phyloP scores from a whole-genome alignment of 2,888 invertebrate genomes.

The Meta bourneti region DNA sequence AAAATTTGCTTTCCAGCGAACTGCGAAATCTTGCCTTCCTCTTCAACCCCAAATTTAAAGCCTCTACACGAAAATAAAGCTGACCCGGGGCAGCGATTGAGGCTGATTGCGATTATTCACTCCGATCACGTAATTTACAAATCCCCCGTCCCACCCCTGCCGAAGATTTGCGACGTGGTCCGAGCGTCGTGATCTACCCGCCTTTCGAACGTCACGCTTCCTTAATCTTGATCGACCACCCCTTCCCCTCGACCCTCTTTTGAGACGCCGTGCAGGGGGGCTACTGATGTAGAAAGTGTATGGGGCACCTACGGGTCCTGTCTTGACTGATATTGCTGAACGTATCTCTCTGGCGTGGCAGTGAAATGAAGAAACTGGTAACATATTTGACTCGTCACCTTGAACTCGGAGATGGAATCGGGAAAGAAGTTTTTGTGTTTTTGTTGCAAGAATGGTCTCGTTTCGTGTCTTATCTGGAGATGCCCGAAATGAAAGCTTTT shows the following conservation, averaged over 20 bases:
- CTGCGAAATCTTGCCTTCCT: too few relatives aligned
- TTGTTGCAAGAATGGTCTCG: not conserved
- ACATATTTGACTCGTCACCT: not conserved
- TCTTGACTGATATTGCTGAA: too few relatives aligned
- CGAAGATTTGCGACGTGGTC: slow-evolving; percentile 1
- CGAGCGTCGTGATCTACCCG: slow-evolving; percentile 52
- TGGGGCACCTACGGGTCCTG: too few relatives aligned
- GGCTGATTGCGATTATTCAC: slow-evolving; percentile 5
- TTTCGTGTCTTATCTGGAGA: not conserved
- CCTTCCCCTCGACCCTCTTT: not conserved
- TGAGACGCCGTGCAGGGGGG: not conserved
- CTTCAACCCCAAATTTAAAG: too few relatives aligned
- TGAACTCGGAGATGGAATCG: not conserved
- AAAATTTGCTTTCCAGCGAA: too few relatives aligned
- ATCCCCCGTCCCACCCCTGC: slow-evolving; percentile 11
- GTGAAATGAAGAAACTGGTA: too few relatives aligned
- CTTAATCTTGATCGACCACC: slow-evolving; percentile 47
- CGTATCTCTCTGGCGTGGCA: too few relatives aligned
- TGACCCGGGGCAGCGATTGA: slow-evolving; percentile 1
- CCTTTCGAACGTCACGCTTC: slow-evolving; percentile 44
- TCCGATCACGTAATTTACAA: slow-evolving; percentile 51
- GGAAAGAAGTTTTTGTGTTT: not conserved
- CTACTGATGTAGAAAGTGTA: too few relatives aligned
- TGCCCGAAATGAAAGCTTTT: not conserved
- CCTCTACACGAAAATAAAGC: slow-evolving; percentile 1